Conservation (phyloP, 2,797 vertebrate species). For the Amniataba percoides region DNA sequence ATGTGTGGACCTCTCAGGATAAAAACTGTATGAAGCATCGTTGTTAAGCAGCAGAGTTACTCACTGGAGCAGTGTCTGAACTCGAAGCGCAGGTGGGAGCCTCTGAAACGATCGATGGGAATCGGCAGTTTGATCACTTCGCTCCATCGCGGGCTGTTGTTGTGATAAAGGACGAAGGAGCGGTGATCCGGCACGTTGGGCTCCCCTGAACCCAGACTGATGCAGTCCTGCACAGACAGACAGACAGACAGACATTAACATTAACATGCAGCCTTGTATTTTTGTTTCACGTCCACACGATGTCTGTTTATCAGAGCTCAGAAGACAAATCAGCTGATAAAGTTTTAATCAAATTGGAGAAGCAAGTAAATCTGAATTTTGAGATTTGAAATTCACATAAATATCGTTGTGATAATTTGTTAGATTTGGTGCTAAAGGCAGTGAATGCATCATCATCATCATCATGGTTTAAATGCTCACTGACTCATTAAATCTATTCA, state of each 20-base stretch:
- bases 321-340: not conserved
- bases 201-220: conserved; percentile 95
- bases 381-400: not conserved
- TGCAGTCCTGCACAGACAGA: conserved; percentile 89
- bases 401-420: too few species aligned
- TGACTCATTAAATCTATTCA: too few species aligned
- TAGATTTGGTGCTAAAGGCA: not conserved
- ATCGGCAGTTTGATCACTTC: conserved; percentile 96
- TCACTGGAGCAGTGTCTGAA: conserved; percentile 99
- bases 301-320: not conserved
- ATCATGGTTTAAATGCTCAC: not conserved
- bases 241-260: not conserved
- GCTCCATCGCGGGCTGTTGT: conserved; percentile 97
- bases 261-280: not conserved
- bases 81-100: conserved; percentile 98
- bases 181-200: conserved; percentile 91
- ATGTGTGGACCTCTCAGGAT: too few species aligned
- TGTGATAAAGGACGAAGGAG: conserved; percentile 98
- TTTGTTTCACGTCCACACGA: not conserved
- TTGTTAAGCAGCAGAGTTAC: conserved; percentile 37
- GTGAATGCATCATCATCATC: not conserved
- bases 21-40: too few species aligned
- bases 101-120: conserved; percentile 96
- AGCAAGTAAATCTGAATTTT: too few species aligned
- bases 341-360: not conserved